Evolutionary conservation across 2,113 vertebrate genomes (phyloP), one percentile per base, ranked within the genome.

Genomic region (Pavo muticus): DNA sequence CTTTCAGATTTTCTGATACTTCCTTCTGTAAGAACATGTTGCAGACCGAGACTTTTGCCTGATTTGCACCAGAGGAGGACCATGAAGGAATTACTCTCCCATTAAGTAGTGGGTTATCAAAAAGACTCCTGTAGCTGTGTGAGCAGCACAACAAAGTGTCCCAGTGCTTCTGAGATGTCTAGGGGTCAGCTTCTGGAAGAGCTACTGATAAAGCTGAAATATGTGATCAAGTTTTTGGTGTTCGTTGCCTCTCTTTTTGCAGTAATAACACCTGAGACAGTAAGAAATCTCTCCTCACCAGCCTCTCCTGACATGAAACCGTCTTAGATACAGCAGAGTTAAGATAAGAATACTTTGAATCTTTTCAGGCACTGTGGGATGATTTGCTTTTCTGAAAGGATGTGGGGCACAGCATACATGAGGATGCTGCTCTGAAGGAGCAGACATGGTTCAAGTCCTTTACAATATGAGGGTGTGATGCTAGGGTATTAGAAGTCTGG

Each of bases 111-210:
- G n/a, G 7, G 13, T 32, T 71, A 47, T 72, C 1, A 2, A 72
- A 54, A 76, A 88, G 35, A 44, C 9, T 25, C 29, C 11, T 30
- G 57, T 70, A 56, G 19, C 61, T 75, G 30, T 32, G 30, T 0
- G 0, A 47, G 50, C 9, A 11, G 57, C 10, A 45, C 0, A 5
- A 52, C 39, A 35, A 45, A 17, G 32, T 47, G 29, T 40, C 21
- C 47, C 20, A 35, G 23, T 69, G 32, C 57, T 87, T 71, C 69
- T 71, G 40, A 67, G 30, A n/a, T 77, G 30, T 40, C 7, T 19
- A n/a, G 23, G 11, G 14, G 25, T 6, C 5, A 74, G 79, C 40
- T 69, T 63, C 48, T 56, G 9, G 27, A 45, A 0, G 0, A 78
- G 23, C 59, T 60, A 24, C 45, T 19, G 23, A 10, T 48, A 16